Evolutionary conservation across 2,797 vertebrate genomes (phyloP).

Genomic region (Neosilurus hyrtlii): DNA sequence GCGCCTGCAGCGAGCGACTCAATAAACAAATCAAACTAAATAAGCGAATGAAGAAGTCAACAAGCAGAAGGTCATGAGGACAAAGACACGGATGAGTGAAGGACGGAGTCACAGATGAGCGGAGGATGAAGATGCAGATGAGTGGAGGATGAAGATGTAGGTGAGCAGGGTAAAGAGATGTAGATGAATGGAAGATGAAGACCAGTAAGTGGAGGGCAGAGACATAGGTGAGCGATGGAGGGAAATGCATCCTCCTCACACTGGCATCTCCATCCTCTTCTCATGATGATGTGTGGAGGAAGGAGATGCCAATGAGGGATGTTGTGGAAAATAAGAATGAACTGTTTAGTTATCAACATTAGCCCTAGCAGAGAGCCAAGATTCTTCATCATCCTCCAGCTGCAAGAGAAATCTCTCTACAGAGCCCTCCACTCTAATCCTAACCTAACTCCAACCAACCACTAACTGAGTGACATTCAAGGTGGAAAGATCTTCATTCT

Average conservation of each 20-base stretch:
- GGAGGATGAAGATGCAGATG: neutral
- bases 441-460: neutral
- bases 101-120: neutral
- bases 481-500: neutral
- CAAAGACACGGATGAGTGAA: neutral
- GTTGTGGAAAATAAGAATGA: neutral
- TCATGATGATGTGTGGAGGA: neutral
- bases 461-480: neutral
- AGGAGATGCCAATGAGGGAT: neutral
- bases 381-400: neutral
- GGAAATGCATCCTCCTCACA: too few relatives aligned
- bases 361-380: neutral
- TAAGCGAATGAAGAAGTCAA: conserved; percentile 32
- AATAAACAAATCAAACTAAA: conserved; percentile 47
- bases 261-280: too few relatives aligned
- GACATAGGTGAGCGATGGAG: neutral
- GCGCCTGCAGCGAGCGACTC: conserved; percentile 32
- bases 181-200: neutral
- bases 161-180: neutral
- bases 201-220: neutral
- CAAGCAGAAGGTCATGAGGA: conserved; percentile 34
- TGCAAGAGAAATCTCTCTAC: neutral
- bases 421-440: neutral
- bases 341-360: neutral
- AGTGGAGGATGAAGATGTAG: neutral